These are phyloP conservation scores for Myotis brandtii DNA, from an alignment of 2,113 vertebrate species.

Conservation along the genomic window DNA sequence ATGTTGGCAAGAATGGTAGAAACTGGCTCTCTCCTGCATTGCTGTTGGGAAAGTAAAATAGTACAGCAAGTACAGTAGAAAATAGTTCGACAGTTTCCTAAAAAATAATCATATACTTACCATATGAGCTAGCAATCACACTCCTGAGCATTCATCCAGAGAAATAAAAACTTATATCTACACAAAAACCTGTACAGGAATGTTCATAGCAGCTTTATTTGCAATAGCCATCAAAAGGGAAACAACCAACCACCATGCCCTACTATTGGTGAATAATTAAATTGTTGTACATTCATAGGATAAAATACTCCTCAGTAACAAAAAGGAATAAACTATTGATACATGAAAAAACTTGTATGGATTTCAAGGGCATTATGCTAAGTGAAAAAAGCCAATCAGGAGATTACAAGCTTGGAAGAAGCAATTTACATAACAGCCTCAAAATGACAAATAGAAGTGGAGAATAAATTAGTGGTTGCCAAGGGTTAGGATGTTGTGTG, in stretches of 20 bases:
- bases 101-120: neutral
- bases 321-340: neutral
- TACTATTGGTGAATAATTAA: neutral
- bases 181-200: neutral
- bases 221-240: neutral
- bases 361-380: neutral
- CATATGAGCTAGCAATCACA: neutral
- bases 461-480: neutral
- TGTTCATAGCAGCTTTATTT: neutral
- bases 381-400: neutral
- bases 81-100: constrained; percentile 9
- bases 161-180: neutral
- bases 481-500: too few relatives aligned
- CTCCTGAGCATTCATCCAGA: neutral
- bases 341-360: neutral
- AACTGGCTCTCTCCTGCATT: neutral
- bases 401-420: neutral
- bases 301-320: neutral
- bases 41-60: neutral
- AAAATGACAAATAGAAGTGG: neutral
- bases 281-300: neutral
- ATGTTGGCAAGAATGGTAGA: neutral
- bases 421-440: neutral
- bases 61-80: neutral
- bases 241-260: neutral